Percentiles rank a stretch among this genome's conserved stretches.
These are phyloP conservation scores for Cardiocondyla obscurior DNA, from an alignment of 1,140 invertebrate genomes.

Conservation along the genomic window DNA sequence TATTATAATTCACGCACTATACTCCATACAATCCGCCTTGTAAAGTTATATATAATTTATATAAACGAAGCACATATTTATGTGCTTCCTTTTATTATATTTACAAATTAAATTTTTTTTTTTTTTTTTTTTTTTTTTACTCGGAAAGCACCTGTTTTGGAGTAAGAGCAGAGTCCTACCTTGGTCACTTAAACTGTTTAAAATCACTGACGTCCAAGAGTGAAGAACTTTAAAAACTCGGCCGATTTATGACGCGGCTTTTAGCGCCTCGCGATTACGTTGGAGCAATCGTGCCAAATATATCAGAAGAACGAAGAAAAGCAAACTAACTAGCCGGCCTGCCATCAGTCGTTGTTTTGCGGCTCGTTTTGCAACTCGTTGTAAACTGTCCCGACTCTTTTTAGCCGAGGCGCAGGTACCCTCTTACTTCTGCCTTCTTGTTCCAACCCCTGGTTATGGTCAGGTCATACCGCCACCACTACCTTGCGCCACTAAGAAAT, in stretches of 20 bases:
- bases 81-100: too few relatives aligned
- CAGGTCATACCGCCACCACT: constrained; percentile 43
- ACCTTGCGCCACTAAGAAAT: background rate
- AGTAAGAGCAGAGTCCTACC: constrained; percentile 3
- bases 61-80: background rate
- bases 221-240: background rate
- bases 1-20: background rate
- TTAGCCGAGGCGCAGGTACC: background rate
- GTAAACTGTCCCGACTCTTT: background rate
- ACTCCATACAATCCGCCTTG: background rate
- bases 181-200: constrained; percentile 1
- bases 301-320: constrained; percentile 56
- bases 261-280: constrained; percentile 48
- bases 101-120: too few relatives aligned
- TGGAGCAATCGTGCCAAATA: constrained; percentile 49
- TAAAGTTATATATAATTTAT: background rate
- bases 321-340: constrained; percentile 58
- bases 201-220: background rate
- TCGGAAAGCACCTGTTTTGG: background rate
- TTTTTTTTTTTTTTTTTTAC: too few relatives aligned
- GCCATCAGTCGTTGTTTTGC: constrained; percentile 38
- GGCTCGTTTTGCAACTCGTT: background rate
- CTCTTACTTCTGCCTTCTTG: background rate
- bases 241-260: constrained; percentile 32
- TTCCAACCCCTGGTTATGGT: constrained; percentile 12